Percentiles rank a stretch among this genome's conserved stretches.
These are phyloP conservation scores for Rhagonycha lutea DNA, from an alignment of 2,888 invertebrate genomes.

Conservation along the genomic window DNA sequence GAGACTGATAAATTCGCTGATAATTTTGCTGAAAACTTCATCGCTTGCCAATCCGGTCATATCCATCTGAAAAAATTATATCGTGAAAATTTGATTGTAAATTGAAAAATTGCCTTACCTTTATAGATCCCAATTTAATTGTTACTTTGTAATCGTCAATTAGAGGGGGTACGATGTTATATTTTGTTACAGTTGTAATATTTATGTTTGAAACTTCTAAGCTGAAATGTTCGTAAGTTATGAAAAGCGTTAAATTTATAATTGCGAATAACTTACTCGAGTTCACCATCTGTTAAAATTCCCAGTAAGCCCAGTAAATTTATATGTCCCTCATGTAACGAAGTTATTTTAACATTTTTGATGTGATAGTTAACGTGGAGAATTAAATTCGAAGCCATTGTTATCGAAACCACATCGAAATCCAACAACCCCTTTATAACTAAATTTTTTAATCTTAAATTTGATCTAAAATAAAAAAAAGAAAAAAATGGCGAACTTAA, in stretches of 20 bases:
- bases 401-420: conserved; percentile 2
- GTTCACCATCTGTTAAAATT: background rate
- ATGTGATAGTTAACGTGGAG: background rate
- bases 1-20: background rate
- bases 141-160: background rate
- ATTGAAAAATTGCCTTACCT: background rate
- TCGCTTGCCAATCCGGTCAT: conserved; percentile 9
- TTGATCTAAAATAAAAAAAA: background rate
- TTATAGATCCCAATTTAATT: background rate
- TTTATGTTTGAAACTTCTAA: background rate
- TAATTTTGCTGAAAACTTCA: conserved; percentile 9
- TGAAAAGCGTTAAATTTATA: background rate
- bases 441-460: background rate
- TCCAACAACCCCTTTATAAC: background rate
- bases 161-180: conserved; percentile 2
- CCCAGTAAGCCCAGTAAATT: background rate
- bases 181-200: background rate
- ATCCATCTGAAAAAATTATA: background rate
- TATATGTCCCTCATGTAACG: background rate
- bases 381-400: background rate
- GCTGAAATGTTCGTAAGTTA: background rate
- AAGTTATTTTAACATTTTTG: background rate
- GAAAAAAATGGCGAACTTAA: background rate
- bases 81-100: background rate
- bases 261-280: conserved; percentile 4